Evolutionary conservation across 2,888 invertebrate species (phyloP).

Genomic region (Nebria salina): DNA sequence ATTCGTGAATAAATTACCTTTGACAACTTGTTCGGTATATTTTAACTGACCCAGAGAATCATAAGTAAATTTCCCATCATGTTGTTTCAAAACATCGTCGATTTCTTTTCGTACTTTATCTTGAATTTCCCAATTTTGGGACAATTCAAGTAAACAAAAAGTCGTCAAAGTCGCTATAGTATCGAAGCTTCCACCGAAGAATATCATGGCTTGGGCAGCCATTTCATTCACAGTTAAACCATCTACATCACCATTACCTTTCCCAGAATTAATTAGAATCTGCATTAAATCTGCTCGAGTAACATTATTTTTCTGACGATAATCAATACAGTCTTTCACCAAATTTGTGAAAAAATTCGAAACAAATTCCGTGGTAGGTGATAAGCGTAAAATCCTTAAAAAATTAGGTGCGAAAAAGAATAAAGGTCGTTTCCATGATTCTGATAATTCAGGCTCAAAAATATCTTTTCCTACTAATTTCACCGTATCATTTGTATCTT

Average conservation of each 20-base stretch:
- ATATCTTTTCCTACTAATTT: constrained; percentile 30
- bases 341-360: constrained; percentile 27
- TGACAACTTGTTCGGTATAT: constrained; percentile 28
- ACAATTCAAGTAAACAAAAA: constrained; percentile 37
- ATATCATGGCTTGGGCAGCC: constrained; percentile 26
- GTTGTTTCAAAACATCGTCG: constrained; percentile 13
- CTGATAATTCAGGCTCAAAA: constrained; percentile 24
- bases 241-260: background rate
- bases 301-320: constrained; percentile 26
- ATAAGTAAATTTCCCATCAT: constrained; percentile 32
- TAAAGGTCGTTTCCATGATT: constrained; percentile 16
- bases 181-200: constrained; percentile 39
- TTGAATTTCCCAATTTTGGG: constrained; percentile 27
- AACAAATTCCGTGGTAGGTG: constrained; percentile 14
- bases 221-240: constrained; percentile 32
- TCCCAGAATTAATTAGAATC: constrained; percentile 23
- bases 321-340: constrained; percentile 16
- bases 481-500: constrained; percentile 18
- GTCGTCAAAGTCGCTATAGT: constrained; percentile 26
- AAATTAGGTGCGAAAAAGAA: constrained; percentile 29
- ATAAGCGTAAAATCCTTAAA: constrained; percentile 10
- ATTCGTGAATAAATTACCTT: constrained; percentile 11
- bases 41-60: constrained; percentile 28
- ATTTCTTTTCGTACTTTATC: constrained; percentile 31
- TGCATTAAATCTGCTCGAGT: constrained; percentile 35